These are phyloP conservation scores for Odontamblyopus rebecca DNA, from an alignment of 2,797 vertebrate genomes.

Conservation along the genomic window DNA sequence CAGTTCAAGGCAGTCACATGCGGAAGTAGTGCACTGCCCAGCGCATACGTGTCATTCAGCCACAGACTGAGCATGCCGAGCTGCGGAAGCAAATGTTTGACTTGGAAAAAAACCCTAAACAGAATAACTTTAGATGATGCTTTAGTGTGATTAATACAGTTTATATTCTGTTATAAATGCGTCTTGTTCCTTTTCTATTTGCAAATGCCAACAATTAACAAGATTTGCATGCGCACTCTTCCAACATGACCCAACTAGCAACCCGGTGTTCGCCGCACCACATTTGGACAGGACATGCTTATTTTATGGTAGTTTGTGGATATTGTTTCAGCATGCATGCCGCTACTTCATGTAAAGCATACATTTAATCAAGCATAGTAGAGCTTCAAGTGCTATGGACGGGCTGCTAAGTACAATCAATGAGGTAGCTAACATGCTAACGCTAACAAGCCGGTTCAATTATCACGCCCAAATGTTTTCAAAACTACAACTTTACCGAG, in stretches of 20 bases:
- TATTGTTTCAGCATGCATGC: background rate
- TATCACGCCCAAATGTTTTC: background rate
- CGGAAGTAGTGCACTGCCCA: conserved; percentile 68
- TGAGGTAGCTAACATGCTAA: conserved; percentile 51
- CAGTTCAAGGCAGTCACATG: conserved; percentile 39
- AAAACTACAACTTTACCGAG: conserved; percentile 78
- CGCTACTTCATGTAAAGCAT: background rate
- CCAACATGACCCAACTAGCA: background rate
- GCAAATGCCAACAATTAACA: background rate
- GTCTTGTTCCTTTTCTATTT: background rate
- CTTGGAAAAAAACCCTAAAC: background rate
- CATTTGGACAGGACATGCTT: background rate
- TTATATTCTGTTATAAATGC: background rate
- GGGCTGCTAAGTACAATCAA: background rate
- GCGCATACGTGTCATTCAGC: conserved; percentile 85
- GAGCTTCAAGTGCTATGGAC: background rate
- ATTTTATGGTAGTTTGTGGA: background rate
- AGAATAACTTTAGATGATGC: background rate
- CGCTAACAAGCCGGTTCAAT: conserved; percentile 28
- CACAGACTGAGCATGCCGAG: conserved; percentile 57
- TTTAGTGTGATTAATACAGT: background rate
- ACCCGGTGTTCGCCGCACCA: background rate
- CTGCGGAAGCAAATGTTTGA: conserved; percentile 60
- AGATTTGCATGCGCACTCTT: background rate
- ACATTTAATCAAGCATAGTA: background rate